phyloP scores from a whole-genome alignment of 2,888 invertebrate genomes.

The Crocallis elinguaria region DNA sequence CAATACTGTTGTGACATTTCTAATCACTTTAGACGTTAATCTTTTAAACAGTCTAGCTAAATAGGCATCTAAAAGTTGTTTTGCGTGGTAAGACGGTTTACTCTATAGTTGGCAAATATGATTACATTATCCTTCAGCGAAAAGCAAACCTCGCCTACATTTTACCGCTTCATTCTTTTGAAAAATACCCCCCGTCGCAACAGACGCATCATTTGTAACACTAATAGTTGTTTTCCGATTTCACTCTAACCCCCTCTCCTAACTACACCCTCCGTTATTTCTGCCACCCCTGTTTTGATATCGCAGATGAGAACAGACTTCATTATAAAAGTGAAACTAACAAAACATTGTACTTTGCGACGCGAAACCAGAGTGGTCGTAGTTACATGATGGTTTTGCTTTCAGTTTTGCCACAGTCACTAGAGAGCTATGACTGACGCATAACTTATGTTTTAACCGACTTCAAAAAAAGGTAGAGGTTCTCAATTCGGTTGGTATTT shows the following conservation, averaged over 20 bases:
- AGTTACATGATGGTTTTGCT: no score
- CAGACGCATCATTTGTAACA: constrained; percentile 52
- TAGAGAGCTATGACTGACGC: no score
- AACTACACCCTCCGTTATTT: constrained; percentile 14
- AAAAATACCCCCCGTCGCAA: constrained; percentile 44
- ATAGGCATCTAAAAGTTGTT: no score
- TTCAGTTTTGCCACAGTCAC: no score
- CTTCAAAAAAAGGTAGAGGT: no score
- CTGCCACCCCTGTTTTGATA: constrained; percentile 15
- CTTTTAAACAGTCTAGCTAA: no score
- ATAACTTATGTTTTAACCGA: no score
- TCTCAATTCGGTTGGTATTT: no score
- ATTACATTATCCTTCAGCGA: constrained; percentile 9
- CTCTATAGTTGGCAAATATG: constrained; percentile 2
- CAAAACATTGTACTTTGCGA: background rate
- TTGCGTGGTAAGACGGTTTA: no score
- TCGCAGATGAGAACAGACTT: constrained; percentile 7
- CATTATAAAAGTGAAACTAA: background rate
- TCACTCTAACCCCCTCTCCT: constrained; percentile 21
- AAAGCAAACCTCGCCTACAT: constrained; percentile 4
- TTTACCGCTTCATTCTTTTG: constrained; percentile 32
- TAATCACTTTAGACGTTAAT: no score
- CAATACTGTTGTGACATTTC: no score
- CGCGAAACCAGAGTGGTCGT: no score
- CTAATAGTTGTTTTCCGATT: constrained; percentile 50